Evolutionary conservation across 2,113 vertebrate genomes (phyloP).

Genomic region (Poicephalus meyeri): DNA sequence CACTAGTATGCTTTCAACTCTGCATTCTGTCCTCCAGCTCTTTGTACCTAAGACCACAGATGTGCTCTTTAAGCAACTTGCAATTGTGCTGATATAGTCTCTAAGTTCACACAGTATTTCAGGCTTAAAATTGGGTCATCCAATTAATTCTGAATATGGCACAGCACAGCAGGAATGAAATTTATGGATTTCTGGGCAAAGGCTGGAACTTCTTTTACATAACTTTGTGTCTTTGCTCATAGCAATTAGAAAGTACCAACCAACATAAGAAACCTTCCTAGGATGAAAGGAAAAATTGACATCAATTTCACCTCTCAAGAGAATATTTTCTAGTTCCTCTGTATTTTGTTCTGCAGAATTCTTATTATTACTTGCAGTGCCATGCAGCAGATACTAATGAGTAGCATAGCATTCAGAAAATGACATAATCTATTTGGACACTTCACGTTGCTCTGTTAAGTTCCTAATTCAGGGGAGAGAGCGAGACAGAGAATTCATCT

Average conservation of each 20-base stretch:
- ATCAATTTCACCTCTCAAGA: background rate
- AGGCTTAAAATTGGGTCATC: conserved; percentile 5
- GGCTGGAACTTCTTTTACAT: background rate
- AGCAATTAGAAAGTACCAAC: conserved; percentile 34
- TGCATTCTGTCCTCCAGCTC: background rate
- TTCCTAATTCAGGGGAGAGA: background rate
- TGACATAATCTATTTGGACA: background rate
- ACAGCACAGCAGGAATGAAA: conserved; percentile 12
- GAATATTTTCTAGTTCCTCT: background rate
- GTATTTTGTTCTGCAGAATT: background rate
- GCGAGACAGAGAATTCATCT: background rate
- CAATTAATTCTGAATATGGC: conserved; percentile 17
- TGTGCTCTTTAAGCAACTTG: background rate
- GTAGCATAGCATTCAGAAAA: background rate
- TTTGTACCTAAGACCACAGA: background rate
- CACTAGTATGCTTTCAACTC: background rate
- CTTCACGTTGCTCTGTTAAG: background rate
- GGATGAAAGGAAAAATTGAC: background rate
- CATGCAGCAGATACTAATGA: background rate
- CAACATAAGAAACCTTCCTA: background rate
- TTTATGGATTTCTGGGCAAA: background rate
- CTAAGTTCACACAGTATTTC: background rate
- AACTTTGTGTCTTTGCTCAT: background rate
- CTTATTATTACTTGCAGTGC: background rate
- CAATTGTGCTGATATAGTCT: background rate